Conservation (phyloP, 1,140 invertebrate genomes). For the Solen grandis region DNA sequence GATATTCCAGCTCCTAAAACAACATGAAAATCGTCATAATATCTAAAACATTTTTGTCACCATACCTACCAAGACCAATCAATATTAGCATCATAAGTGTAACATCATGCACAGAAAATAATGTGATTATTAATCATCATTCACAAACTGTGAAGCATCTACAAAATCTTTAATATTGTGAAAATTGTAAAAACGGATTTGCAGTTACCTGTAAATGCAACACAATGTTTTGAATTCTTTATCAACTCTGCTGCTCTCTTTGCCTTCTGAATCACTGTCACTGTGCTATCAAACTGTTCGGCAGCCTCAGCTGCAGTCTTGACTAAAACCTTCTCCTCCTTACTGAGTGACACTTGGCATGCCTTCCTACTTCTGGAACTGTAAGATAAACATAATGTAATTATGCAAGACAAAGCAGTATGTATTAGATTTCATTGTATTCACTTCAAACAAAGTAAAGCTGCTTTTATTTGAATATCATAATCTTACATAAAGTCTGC, state of each 20-base stretch:
- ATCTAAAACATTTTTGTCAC: not conserved
- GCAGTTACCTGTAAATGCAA: conserved; percentile 74
- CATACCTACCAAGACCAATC: too few species aligned
- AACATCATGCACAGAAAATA: too few species aligned
- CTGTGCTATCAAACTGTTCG: conserved; percentile 69
- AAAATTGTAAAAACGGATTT: not conserved
- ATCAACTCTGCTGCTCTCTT: conserved; percentile 63
- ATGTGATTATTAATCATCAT: too few species aligned
- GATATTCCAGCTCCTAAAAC: conserved; percentile 94
- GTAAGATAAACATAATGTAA: too few species aligned
- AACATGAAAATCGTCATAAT: not conserved
- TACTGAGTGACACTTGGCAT: conserved; percentile 27
- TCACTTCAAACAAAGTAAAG: too few species aligned
- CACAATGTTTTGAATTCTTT: conserved; percentile 66
- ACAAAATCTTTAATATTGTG: too few species aligned
- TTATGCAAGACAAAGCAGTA: too few species aligned
- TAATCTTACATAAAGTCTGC: too few species aligned
- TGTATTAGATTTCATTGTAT: too few species aligned
- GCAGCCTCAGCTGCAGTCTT: conserved; percentile 68
- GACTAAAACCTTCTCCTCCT: conserved; percentile 69
- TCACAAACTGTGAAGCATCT: too few species aligned
- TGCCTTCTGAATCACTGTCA: conserved; percentile 60
- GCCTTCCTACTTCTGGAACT: conserved; percentile 16
- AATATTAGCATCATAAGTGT: too few species aligned
- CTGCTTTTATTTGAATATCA: too few species aligned